Base-by-base conservation (phyloP, 2,888 invertebrate genomes). In the Drepanosiphum platanoidis region DNA sequence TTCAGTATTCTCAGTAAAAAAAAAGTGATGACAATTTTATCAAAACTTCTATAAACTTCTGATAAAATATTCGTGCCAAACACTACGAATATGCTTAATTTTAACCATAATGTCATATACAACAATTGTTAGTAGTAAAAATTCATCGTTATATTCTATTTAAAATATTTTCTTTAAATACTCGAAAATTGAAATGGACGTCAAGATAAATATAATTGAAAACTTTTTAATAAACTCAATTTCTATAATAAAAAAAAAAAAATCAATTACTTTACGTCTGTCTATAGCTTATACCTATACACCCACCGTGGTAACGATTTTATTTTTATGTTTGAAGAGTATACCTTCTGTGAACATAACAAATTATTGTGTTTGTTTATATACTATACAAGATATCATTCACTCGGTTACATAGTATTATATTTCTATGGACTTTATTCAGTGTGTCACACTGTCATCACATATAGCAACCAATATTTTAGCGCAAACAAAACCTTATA, bases 301-400 rank as follows among this genome's bases (percentile, higher is more conserved):
- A n/a, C 11, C 71, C 27, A 71, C 34, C 8, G 27, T 42, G 27
- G 39, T 39, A 39, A 39, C 39, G 27, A 71, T 71, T 71, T 71
- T 71, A 39, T 71, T 39, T 71, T 71, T 71, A 71, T 71, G 39
- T 71, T 71, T 71, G 71, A 71, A 71, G 71, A 71, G 39, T 27
- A 42, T 71, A 71, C 71, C 71, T 71, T 71, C 71, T 71, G 39
- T 27, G 39, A 42, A 71, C 27, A 71, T 42, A 42, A 71, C 34
- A 39, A 71, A 71, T 71, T 71, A n/a, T 71, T 71, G 27, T 71
- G 39, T 42, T 71, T 71, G 71, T 71, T 71, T 42, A 71, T 39
- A 27, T 39, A 42, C 15, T 27, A 11, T 42, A 27, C 15, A 71
- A 42, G 71, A 71, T 71, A 71, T 71, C 39, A 34, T 27, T 71